Percentiles rank a stretch among this genome's conserved stretches.
Evolutionary conservation across 2,888 invertebrate species (phyloP).

Genomic region (Zygothrica quintamaculata): DNA sequence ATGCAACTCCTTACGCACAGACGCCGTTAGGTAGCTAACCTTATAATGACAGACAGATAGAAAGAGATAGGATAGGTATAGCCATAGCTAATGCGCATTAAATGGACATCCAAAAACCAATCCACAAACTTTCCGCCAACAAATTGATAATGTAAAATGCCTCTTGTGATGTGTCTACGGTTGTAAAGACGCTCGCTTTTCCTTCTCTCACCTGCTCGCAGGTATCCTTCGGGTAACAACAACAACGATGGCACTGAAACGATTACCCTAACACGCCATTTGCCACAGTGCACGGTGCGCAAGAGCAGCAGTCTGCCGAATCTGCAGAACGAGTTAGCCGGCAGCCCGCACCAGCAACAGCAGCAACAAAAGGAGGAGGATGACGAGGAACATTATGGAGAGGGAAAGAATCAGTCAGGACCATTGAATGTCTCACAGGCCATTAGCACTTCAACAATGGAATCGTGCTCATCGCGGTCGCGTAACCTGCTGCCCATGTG

Average conservation of each 20-base stretch:
- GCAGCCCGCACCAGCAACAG: conserved; percentile 57
- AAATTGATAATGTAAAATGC: conserved; percentile 53
- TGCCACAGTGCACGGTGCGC: conserved; percentile 86
- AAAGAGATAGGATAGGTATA: not conserved
- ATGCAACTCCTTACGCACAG: conserved; percentile 7
- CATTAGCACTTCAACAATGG: conserved; percentile 89
- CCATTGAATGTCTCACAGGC: conserved; percentile 85
- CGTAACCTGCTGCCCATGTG: conserved; percentile 85
- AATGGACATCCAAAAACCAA: conserved; percentile 21
- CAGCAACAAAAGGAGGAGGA: not conserved
- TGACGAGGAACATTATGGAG: conserved; percentile 8
- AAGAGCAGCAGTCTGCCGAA: conserved; percentile 94
- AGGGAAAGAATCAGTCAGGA: conserved; percentile 47
- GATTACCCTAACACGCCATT: conserved; percentile 86
- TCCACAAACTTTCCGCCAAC: conserved; percentile 47
- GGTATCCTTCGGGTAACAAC: conserved; percentile 92
- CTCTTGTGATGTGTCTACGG: conserved; percentile 68
- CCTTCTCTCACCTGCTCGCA: conserved; percentile 80
- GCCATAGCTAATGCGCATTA: conserved; percentile 15
- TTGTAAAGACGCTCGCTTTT: conserved; percentile 77
- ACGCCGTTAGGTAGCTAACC: not conserved
- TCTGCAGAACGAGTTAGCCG: conserved; percentile 83
- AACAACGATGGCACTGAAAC: conserved; percentile 85
- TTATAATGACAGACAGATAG: not conserved
- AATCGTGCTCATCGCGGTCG: conserved; percentile 81